These are phyloP conservation scores for Dallia pectoralis DNA, from an alignment of 2,797 vertebrate genomes.

Conservation along the genomic window DNA sequence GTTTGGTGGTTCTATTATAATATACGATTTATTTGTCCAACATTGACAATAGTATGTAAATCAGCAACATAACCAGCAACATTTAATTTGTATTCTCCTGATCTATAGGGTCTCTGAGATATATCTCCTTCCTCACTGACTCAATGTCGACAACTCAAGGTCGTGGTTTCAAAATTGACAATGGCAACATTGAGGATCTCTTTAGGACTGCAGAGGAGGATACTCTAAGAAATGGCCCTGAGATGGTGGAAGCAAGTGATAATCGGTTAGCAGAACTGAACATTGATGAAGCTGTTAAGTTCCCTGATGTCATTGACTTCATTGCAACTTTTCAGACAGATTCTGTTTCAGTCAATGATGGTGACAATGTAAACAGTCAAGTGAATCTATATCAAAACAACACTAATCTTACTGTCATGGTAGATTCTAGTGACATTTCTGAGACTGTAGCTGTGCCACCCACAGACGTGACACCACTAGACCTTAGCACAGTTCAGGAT, in stretches of 20 bases:
- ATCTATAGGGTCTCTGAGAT: neutral
- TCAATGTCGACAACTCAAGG: no score
- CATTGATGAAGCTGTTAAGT: neutral
- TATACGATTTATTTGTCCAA: no score
- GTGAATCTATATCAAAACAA: neutral
- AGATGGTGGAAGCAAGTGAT: neutral
- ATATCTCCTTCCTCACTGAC: neutral
- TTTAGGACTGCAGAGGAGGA: neutral
- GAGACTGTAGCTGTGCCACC: neutral
- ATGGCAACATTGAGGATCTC: neutral
- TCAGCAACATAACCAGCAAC: no score
- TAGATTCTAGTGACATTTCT: neutral
- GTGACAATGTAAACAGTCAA: neutral
- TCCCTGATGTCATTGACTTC: neutral
- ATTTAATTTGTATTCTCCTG: no score
- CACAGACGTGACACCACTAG: neutral
- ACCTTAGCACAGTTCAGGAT: neutral
- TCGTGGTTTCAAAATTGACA: no score
- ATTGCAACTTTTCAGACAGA: neutral
- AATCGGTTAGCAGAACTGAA: neutral
- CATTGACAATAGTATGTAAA: no score
- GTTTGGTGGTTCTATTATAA: no score
- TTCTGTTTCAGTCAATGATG: neutral
- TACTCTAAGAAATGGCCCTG: neutral
- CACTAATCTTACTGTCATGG: neutral